Evolutionary conservation across 2,797 vertebrate genomes (phyloP).

Genomic region (Trichosurus vulpecula): DNA sequence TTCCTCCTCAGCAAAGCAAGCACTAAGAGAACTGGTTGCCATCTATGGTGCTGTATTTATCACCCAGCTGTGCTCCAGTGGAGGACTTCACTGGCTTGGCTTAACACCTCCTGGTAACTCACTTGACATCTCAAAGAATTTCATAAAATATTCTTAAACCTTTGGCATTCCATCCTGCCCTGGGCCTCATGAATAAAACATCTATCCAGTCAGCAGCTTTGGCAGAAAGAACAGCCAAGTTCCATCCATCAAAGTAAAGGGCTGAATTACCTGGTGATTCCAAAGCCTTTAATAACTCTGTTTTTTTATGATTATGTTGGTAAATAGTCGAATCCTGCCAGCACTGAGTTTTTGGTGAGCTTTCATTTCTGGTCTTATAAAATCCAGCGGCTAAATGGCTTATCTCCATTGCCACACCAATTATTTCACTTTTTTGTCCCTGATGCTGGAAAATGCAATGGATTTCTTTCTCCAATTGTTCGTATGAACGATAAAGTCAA

Average conservation of each 20-base stretch:
- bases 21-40: constrained; percentile 50
- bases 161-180: constrained; percentile 90
- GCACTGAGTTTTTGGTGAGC: constrained; percentile 75
- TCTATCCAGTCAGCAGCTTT: constrained; percentile 93
- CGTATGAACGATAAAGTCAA: constrained; percentile 71
- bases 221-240: constrained; percentile 87
- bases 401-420: constrained; percentile 6
- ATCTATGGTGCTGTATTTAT: constrained; percentile 53
- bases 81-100: constrained; percentile 84
- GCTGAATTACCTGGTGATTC: constrained; percentile 86
- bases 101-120: constrained; percentile 90
- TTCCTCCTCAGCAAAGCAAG: constrained; percentile 11
- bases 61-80: constrained; percentile 71
- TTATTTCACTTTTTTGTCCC: constrained; percentile 22
- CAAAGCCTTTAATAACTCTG: constrained; percentile 85
- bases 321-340: constrained; percentile 75
- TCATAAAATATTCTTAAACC: constrained; percentile 93
- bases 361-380: constrained; percentile 78
- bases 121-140: constrained; percentile 89
- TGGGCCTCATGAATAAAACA: constrained; percentile 93
- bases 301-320: constrained; percentile 83
- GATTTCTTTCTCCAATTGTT: constrained; percentile 61
- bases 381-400: constrained; percentile 64
- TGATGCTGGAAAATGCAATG: constrained; percentile 17
- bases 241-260: constrained; percentile 92